Evolutionary conservation across 2,113 vertebrate species (phyloP), one percentile per base, ranked within the genome.

Genomic region (Trachemys scripta): DNA sequence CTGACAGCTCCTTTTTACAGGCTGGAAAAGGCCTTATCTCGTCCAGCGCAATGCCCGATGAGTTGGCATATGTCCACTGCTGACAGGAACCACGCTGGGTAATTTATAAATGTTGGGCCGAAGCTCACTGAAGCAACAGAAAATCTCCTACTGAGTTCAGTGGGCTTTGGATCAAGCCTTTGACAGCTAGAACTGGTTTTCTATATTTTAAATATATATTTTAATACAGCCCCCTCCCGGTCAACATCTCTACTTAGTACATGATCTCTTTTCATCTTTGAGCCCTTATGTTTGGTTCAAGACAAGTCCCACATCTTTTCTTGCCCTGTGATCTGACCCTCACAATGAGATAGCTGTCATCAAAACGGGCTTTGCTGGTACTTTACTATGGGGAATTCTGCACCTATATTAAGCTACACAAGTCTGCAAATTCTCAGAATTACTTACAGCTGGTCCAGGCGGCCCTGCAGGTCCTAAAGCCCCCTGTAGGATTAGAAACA

Each of bases 401-500:
- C 42, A 25, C 45, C 42, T 47, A 29, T 50, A 22, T 38, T 45
- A 12, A 10, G 4, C 54, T 51, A 45, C 13, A 24, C 10, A 19
- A 11, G 42, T 6, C 79, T 24, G 31, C 27, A 69, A 22, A 51
- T 4, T 81, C 57, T 54, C 17, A 62, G 12, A 27, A 24, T 20
- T 97, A 99, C 99, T 99, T 98, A 99, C 99, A 97, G 99, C 98
- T 95, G 99, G 94, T 97, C 99, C 99, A 29, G 98, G 97, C 2
- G 99, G 99, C 38, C 99, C 99, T 0, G 99, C 53, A 92, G 99
- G 99, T 98, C 99, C 99, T 29, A 98, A 10, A 1, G 98, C 99
- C 80, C 99, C 99, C 99, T 99, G 25, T 1, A 45, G 96, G 92
- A 76, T 96, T 4, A 38, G 65, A 98, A 93, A 17, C 89, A 57